These are phyloP conservation scores for Zosterops lateralis DNA, from an alignment of 2,113 vertebrate species.

Conservation along the genomic window DNA sequence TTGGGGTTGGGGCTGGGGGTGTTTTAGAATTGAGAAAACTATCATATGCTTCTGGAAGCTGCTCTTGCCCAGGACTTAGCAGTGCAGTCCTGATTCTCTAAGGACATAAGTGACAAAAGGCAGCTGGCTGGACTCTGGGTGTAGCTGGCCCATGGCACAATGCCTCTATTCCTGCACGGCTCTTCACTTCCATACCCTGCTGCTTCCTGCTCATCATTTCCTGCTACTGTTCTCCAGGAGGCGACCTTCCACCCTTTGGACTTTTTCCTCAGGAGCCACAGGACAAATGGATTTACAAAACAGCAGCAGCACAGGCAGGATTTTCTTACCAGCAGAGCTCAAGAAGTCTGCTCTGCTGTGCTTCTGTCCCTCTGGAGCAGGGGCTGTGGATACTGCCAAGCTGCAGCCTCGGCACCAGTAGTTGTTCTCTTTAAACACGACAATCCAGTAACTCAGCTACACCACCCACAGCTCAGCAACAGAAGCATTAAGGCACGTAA, in stretches of 20 bases:
- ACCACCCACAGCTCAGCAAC: background rate
- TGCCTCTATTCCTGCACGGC: background rate
- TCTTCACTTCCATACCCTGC: background rate
- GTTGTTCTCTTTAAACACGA: accelerated
- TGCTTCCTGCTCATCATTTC: background rate
- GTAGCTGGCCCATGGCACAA: accelerated
- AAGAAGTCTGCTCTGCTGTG: background rate
- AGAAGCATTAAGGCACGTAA: background rate
- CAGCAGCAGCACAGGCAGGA: background rate
- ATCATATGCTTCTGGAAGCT: background rate
- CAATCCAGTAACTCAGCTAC: background rate
- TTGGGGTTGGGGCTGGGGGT: background rate
- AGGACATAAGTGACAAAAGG: background rate
- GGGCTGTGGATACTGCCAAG: background rate
- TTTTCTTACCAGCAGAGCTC: background rate
- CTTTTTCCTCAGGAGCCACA: background rate
- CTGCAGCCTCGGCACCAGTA: accelerated
- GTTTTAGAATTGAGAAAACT: background rate
- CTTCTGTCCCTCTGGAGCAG: background rate
- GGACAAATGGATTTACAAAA: background rate
- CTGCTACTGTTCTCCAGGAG: background rate
- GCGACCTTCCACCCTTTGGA: accelerated
- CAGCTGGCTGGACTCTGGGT: background rate
- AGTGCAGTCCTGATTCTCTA: background rate
- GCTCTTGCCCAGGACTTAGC: background rate